These are phyloP conservation scores for Ichneumoninae sp. DNA, from an alignment of 2,888 invertebrate species.

Conservation along the genomic window DNA sequence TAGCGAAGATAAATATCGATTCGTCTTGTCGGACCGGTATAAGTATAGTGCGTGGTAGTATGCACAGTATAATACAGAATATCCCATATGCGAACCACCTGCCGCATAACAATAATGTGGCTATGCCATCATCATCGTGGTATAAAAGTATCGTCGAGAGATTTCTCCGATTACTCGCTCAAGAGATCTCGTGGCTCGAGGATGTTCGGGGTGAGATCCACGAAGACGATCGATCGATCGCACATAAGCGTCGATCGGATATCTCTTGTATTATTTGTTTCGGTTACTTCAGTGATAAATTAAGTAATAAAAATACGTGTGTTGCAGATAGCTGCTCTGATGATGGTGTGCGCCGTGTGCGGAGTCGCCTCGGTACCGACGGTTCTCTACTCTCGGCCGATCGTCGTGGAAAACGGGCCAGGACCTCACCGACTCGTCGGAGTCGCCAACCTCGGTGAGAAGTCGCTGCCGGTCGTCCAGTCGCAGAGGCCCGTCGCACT, in stretches of 20 bases:
- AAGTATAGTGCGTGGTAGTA: neutral
- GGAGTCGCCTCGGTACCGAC: conserved; percentile 65
- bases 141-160: conserved; percentile 77
- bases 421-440: conserved; percentile 68
- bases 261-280: neutral
- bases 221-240: neutral
- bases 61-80: neutral
- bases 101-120: neutral
- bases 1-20: conserved; percentile 76
- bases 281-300: neutral
- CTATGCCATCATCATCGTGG: conserved; percentile 15
- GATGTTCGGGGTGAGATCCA: conserved; percentile 78
- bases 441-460: conserved; percentile 65
- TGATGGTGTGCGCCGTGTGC: conserved; percentile 67
- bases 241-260: neutral
- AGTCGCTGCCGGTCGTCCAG: conserved; percentile 1
- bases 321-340: conserved; percentile 72
- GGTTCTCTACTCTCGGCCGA: conserved; percentile 40
- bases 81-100: conserved; percentile 3
- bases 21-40: conserved; percentile 75
- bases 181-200: conserved; percentile 70
- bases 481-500: conserved; percentile 44
- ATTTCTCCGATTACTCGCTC: conserved; percentile 75
- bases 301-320: neutral
- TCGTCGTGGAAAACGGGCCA: conserved; percentile 62